Conservation (phyloP, 2,888 invertebrate species). For the Eilema caniola region DNA sequence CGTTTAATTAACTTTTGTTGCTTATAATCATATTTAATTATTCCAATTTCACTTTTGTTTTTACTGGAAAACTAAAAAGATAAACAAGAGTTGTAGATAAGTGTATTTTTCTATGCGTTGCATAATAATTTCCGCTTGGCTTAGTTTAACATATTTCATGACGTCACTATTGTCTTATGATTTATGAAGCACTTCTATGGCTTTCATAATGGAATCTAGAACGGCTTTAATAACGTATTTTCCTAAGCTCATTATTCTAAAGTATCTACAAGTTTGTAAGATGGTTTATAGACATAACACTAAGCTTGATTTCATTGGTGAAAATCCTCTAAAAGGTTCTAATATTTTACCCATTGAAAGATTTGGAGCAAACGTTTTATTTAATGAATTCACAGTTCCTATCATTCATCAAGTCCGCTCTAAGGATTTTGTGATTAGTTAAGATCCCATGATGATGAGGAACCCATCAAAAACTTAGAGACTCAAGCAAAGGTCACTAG, state of each 20-base stretch:
- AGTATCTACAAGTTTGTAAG: neutral
- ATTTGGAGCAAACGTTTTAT: no score
- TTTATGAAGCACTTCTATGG: neutral
- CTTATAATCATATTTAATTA: slow-evolving; percentile 7
- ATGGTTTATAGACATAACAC: no score
- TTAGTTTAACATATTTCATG: neutral
- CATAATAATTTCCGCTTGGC: slow-evolving; percentile 1
- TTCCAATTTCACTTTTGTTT: slow-evolving; percentile 12
- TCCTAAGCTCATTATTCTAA: neutral
- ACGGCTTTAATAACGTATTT: neutral
- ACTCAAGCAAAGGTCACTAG: no score
- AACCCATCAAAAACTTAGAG: no score
- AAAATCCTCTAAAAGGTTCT: no score
- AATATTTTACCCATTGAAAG: no score
- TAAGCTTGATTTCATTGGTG: no score
- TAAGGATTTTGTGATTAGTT: no score
- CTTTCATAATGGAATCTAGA: neutral
- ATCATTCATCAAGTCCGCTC: no score
- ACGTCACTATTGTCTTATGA: neutral
- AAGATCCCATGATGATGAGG: no score
- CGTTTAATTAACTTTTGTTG: neutral
- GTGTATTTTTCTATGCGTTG: neutral
- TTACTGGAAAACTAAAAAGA: slow-evolving; percentile 7
- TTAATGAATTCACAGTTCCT: no score
- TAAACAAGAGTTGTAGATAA: neutral